Conservation (phyloP, 2,888 invertebrate species). For the Scaptomyza caliginosa region DNA sequence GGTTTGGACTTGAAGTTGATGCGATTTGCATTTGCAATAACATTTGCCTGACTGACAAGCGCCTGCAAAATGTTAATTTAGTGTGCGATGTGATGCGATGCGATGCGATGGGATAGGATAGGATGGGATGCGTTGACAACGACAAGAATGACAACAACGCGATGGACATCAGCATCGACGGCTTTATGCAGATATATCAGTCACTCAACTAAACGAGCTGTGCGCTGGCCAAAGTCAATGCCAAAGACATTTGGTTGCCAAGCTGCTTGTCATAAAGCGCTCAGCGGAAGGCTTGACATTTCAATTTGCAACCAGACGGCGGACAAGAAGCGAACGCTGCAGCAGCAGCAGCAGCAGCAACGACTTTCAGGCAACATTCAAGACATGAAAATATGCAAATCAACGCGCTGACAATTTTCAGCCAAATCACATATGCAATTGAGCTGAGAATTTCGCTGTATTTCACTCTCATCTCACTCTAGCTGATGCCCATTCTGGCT, state of each 20-base stretch:
- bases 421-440: slow-evolving; percentile 72
- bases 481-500: not conserved
- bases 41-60: slow-evolving; percentile 71
- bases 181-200: slow-evolving; percentile 68
- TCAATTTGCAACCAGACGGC: slow-evolving; percentile 70
- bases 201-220: slow-evolving; percentile 53
- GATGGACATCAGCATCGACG: slow-evolving; percentile 47
- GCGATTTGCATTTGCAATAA: slow-evolving; percentile 74
- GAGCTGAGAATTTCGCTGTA: slow-evolving; percentile 37
- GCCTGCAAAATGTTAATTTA: slow-evolving; percentile 76
- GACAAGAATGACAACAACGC: slow-evolving; percentile 11
- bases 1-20: slow-evolving; percentile 32
- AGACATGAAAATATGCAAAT: slow-evolving; percentile 77
- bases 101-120: slow-evolving; percentile 61
- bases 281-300: slow-evolving; percentile 73
- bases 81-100: slow-evolving; percentile 61
- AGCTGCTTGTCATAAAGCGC: slow-evolving; percentile 76
- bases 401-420: slow-evolving; percentile 70
- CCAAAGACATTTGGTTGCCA: slow-evolving; percentile 31
- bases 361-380: slow-evolving; percentile 36
- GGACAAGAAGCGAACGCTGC: slow-evolving; percentile 38
- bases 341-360: not conserved
- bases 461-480: not conserved
- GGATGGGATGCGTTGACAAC: slow-evolving; percentile 57
- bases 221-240: slow-evolving; percentile 32